Base-by-base conservation (phyloP, 2,113 vertebrate genomes). In the Engystomops pustulosus region DNA sequence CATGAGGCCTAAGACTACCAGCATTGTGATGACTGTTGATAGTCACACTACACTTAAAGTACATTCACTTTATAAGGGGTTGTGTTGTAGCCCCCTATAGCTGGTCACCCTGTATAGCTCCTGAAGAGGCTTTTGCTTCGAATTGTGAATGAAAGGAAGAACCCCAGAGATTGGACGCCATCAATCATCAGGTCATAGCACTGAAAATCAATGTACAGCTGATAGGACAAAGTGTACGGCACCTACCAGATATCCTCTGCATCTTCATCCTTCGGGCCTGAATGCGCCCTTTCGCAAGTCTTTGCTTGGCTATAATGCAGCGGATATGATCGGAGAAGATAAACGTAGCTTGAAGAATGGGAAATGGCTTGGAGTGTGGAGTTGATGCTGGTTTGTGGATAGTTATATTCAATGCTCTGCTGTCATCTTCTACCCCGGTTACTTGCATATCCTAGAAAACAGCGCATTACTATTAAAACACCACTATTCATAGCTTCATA, bases 301-400 rank as follows among this genome's bases (percentile, higher is more conserved):
- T 95, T 86, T 99, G 98, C 87, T 99, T 99, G 60, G 98, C 98
- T 2, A 99, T 99, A 89, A 99, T 98, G 90, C 98, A 99, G 87
- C 98, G 98, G 86, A 99, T 99, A 86, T 99, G 98, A 89, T 99
- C 98, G 0, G 97, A 96, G 69, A 99, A 99, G 82, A 99, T 91
- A 36, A 99, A 99, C 5, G 95, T 97, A 83, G 98, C 98, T 90
- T 99, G 98, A n/a, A 99, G 96, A 88, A 99, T 97, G 8, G 98
- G 98, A 87, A 99, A 93, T 17, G 98, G 98, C 89, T 97, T 98
- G 4, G 97, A 98, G 3, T 99, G 98, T 2, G 98, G 98, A 88
- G 97, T 98, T 45, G 98, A 96, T 0, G 96, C 95, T 44, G 98
- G 98, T 87, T 98, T 99, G 86, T 99, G 98, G 86, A 99, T 98